Percentiles rank a stretch among this genome's conserved stretches.
These are phyloP conservation scores for Machimus atricapillus DNA, from an alignment of 2,888 invertebrate species.

Conservation along the genomic window DNA sequence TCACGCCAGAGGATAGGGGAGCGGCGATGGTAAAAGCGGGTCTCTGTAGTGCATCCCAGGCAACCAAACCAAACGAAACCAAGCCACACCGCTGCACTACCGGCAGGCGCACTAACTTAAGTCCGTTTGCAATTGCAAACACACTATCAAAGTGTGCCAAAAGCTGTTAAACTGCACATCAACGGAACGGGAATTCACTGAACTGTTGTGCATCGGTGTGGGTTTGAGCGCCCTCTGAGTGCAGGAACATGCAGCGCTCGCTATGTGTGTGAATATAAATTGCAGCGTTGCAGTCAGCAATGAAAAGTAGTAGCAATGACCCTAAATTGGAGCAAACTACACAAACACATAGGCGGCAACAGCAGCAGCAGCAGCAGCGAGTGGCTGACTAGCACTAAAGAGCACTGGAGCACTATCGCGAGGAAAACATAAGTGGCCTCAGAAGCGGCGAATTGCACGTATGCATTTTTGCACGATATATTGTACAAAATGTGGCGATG, in stretches of 20 bases:
- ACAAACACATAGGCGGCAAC: background rate
- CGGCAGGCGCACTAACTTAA: conserved; percentile 12
- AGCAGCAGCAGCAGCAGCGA: background rate
- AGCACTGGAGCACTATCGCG: background rate
- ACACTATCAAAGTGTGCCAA: background rate
- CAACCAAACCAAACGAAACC: background rate
- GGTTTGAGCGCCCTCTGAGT: background rate
- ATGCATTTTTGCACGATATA: background rate
- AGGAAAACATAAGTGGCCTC: background rate
- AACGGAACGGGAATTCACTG: background rate
- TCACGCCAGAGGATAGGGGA: background rate
- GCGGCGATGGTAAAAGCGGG: background rate
- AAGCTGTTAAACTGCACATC: background rate
- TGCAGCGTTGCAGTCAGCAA: conserved; percentile 41
- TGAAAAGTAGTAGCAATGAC: conserved; percentile 42
- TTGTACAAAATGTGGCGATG: background rate
- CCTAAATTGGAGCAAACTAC: conserved; percentile 39
- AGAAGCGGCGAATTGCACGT: background rate
- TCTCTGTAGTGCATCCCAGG: background rate
- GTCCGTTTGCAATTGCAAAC: background rate
- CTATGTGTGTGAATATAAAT: conserved; percentile 34
- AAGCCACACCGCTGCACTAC: background rate
- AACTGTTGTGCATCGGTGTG: background rate
- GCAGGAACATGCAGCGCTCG: background rate
- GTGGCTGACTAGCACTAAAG: background rate